These are phyloP conservation scores for Coilia nasus DNA, from an alignment of 2,797 vertebrate genomes.

Conservation along the genomic window DNA sequence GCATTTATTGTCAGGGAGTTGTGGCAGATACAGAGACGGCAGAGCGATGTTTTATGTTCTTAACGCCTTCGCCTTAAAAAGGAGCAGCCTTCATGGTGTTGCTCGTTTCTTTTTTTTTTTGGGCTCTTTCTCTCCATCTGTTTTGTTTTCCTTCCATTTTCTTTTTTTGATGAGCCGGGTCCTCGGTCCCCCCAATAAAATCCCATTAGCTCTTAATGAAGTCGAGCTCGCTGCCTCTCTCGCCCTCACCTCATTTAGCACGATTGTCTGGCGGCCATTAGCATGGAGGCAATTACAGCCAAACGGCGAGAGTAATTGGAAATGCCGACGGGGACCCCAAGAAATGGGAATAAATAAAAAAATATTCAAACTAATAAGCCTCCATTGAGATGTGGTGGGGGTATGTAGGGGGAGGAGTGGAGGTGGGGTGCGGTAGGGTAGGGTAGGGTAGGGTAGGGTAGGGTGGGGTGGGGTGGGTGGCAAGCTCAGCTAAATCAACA, in stretches of 20 bases:
- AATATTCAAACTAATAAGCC: constrained; percentile 99
- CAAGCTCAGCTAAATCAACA: constrained; percentile 97
- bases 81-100: neutral
- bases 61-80: neutral
- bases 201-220: constrained; percentile 99
- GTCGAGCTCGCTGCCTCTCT: constrained; percentile 98
- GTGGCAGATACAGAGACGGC: neutral
- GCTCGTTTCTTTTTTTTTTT: constrained; percentile 55
- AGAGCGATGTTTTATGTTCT: neutral
- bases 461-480: too few relatives aligned
- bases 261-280: constrained; percentile 99
- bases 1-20: neutral
- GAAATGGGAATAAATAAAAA: constrained; percentile 98
- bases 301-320: constrained; percentile 99
- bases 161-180: constrained; percentile 83
- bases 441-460: too few relatives aligned
- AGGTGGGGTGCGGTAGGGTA: too few relatives aligned
- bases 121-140: constrained; percentile 79
- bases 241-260: constrained; percentile 99
- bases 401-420: too few relatives aligned
- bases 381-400: constrained; percentile 84
- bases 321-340: constrained; percentile 98
- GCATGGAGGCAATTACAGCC: constrained; percentile 99
- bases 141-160: constrained; percentile 77
- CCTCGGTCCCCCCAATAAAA: constrained; percentile 85